Evolutionary conservation across 2,113 vertebrate genomes (phyloP).

Genomic region (Myrmecobius fasciatus): DNA sequence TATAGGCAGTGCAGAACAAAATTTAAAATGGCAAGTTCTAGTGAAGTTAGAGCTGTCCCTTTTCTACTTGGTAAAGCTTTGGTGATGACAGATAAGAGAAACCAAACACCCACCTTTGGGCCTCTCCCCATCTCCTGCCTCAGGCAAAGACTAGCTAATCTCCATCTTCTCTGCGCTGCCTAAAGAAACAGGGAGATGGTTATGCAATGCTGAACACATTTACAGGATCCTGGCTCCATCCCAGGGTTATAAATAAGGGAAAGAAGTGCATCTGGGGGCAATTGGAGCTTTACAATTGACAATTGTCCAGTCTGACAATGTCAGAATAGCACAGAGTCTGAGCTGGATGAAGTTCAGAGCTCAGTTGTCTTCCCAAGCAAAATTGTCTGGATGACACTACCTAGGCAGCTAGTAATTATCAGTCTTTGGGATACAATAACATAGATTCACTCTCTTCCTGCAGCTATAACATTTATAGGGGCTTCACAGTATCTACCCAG

Average conservation of each 20-base stretch:
- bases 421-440: not conserved
- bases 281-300: not conserved
- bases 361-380: not conserved
- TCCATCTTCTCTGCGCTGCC: conserved; percentile 28
- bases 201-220: not conserved
- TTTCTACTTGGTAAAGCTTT: conserved; percentile 39
- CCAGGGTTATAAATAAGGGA: conserved; percentile 36
- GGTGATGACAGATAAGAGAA: not conserved
- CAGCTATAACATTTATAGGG: not conserved
- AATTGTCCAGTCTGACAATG: not conserved
- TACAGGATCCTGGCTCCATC: not conserved
- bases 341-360: not conserved
- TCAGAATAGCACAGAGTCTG: not conserved
- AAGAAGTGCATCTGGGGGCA: not conserved
- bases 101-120: not conserved
- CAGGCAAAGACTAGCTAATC: not conserved
- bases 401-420: not conserved
- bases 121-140: not conserved
- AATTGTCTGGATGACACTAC: not conserved
- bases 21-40: conserved; percentile 17
- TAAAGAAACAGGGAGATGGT: conserved; percentile 41
- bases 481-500: not conserved
- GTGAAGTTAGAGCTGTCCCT: not conserved
- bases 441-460: not conserved
- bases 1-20: conserved; percentile 23